Percentiles rank a stretch among this genome's conserved stretches.
These are phyloP conservation scores for Torymus texanus DNA, from an alignment of 2,888 invertebrate genomes.

Conservation along the genomic window DNA sequence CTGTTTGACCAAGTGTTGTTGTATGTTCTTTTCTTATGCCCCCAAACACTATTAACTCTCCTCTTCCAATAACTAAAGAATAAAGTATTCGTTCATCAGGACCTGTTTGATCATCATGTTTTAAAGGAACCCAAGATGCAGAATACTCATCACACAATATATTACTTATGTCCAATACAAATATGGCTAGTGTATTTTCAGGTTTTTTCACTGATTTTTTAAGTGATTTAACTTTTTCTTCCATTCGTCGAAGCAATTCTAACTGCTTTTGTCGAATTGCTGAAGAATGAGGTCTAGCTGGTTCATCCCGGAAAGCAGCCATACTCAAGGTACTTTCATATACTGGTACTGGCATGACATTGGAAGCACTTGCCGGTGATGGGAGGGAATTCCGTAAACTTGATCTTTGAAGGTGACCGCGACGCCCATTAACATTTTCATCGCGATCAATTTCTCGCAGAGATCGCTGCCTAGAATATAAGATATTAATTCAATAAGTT, in stretches of 20 bases:
- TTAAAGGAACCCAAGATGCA: slow-evolving; percentile 84
- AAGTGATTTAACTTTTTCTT: slow-evolving; percentile 77
- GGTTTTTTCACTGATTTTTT: slow-evolving; percentile 78
- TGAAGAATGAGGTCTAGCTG: slow-evolving; percentile 62
- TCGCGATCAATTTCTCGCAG: slow-evolving; percentile 79
- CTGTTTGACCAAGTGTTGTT: slow-evolving; percentile 75
- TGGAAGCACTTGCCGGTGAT: slow-evolving; percentile 45
- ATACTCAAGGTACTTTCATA: slow-evolving; percentile 77
- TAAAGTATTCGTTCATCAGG: slow-evolving; percentile 95
- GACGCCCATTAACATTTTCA: slow-evolving; percentile 84
- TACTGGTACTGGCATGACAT: slow-evolving; percentile 60
- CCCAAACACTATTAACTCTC: slow-evolving; percentile 96
- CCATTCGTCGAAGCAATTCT: slow-evolving; percentile 81
- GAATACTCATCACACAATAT: slow-evolving; percentile 80
- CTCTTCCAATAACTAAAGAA: slow-evolving; percentile 91
- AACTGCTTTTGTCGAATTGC: slow-evolving; percentile 80
- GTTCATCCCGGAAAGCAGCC: slow-evolving; percentile 78
- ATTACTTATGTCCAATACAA: slow-evolving; percentile 89
- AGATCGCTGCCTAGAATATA: slow-evolving; percentile 45
- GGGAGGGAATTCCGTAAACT: slow-evolving; percentile 51
- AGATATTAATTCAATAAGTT: slow-evolving; percentile 13
- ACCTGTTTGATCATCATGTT: slow-evolving; percentile 81
- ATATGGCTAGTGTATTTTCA: slow-evolving; percentile 86
- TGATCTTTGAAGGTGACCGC: slow-evolving; percentile 75
- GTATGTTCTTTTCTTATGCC: slow-evolving; percentile 90